phyloP scores from a whole-genome alignment of 1,140 invertebrate genomes.

The Drosophila nasuta region DNA sequence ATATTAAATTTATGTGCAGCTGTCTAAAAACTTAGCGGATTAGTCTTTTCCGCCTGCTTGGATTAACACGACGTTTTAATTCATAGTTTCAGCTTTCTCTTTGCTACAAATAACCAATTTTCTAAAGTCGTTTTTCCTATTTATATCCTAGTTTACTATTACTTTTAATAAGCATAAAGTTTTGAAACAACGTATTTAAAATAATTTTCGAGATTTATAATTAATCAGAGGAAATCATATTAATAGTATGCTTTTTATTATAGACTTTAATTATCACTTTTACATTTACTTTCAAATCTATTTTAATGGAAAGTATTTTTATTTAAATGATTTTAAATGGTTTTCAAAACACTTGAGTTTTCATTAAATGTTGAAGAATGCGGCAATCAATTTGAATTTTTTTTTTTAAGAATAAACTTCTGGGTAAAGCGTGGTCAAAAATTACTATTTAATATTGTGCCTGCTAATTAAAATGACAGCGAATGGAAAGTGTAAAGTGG shows the following conservation, averaged over 20 bases:
- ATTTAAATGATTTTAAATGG: background rate
- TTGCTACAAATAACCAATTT: background rate
- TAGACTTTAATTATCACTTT: too few species aligned
- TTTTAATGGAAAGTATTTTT: background rate
- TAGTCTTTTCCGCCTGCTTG: background rate
- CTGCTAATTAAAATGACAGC: conserved; percentile 26
- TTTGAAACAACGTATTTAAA: background rate
- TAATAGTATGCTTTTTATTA: too few species aligned
- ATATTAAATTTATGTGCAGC: conserved; percentile 26
- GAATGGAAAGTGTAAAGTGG: background rate
- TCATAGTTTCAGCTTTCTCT: too few species aligned
- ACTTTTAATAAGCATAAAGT: too few species aligned
- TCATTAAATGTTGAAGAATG: too few species aligned
- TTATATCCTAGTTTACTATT: too few species aligned
- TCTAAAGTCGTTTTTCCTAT: background rate
- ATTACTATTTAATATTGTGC: conserved; percentile 35
- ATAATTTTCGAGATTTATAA: background rate
- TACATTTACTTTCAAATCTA: background rate
- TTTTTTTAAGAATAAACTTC: too few species aligned
- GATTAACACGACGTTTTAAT: background rate
- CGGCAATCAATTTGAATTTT: too few species aligned
- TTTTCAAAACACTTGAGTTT: too few species aligned
- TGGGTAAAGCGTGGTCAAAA: background rate
- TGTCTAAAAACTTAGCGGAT: background rate
- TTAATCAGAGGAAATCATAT: too few species aligned